Evolutionary conservation across 2,888 invertebrate genomes (phyloP), one percentile per base, ranked within the genome.

Genomic region (Orthosia gothica): DNA sequence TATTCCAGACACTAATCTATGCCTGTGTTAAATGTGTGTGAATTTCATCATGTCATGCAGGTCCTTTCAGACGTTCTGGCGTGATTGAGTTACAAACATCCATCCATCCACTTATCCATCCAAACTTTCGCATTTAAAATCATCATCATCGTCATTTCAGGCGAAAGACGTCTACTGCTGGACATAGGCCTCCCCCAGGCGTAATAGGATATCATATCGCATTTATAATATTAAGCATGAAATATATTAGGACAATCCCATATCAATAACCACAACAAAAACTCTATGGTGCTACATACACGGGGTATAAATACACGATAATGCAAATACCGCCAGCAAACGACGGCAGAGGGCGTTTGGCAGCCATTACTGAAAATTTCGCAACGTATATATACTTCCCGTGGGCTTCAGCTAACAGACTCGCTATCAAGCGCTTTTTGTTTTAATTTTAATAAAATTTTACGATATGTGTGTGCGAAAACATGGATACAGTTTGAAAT

Each of bases 281-380:
- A 85, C 65, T 73, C 83, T 66, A 85, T 80, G 81, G 87, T 88
- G 88, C 89, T 91, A 91, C 92, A 89, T 90, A 82, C 89, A 89
- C 88, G 89, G 79, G 82, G 89, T 91, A 93, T 93, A 94, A 94
- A 93, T 94, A 92, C 90, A 89, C 91, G 93, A 93, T 94, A 94
- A 94, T 94, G 94, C 92, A 93, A 94, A 94, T 94, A 93, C 92
- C 90, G 90, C 82, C 91, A 87, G 89, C 87, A 92, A 92, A 90
- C 91, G 89, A 83, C 89, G 87, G 82, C 89, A 88, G 83, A 88
- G 89, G 89, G 89, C 92, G 89, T 93, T 93, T 79, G 88, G 89
- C 77, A 86, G 90, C 92, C 91, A 91, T 94, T 93, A 92, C 93
- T 88, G 92, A 93, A 93, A 95, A 94, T 93, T 93, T 93, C 86